These are phyloP conservation scores for Syrrhaptes paradoxus DNA, from an alignment of 2,113 vertebrate genomes.

Conservation along the genomic window DNA sequence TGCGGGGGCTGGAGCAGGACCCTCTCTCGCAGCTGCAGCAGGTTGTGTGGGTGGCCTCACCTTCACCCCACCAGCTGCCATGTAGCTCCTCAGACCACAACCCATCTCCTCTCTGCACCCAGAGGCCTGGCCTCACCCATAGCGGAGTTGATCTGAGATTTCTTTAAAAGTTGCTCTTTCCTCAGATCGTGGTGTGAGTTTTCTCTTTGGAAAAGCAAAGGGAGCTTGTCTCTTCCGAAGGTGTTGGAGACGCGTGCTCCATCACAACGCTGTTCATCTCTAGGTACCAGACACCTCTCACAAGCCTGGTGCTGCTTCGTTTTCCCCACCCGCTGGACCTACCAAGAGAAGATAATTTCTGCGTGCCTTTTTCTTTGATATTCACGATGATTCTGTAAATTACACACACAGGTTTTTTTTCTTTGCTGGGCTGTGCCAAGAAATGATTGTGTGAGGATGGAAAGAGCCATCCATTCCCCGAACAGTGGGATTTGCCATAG, in stretches of 20 bases:
- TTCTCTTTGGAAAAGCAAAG: neutral
- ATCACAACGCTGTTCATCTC: neutral
- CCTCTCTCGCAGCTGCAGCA: rapidly evolving
- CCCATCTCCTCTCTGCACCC: neutral
- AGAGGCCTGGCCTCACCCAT: neutral
- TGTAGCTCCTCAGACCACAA: rapidly evolving
- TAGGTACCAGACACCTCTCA: neutral
- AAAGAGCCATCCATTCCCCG: neutral
- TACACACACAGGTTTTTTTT: too few relatives aligned
- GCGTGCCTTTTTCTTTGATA: neutral
- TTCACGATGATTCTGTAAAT: neutral
- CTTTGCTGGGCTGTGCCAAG: neutral
- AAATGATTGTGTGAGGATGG: neutral
- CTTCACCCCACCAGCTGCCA: neutral
- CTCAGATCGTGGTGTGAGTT: rapidly evolving
- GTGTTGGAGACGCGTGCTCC: neutral
- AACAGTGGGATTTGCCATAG: neutral
- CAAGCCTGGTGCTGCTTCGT: neutral
- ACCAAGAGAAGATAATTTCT: neutral
- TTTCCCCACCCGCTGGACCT: neutral
- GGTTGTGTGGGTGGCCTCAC: rapidly evolving
- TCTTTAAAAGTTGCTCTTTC: neutral
- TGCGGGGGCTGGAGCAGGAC: neutral
- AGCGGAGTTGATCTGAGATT: rapidly evolving
- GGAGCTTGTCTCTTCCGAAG: neutral